These are phyloP conservation scores for Bradysia coprophila DNA, from an alignment of 1,140 invertebrate species.

Conservation along the genomic window DNA sequence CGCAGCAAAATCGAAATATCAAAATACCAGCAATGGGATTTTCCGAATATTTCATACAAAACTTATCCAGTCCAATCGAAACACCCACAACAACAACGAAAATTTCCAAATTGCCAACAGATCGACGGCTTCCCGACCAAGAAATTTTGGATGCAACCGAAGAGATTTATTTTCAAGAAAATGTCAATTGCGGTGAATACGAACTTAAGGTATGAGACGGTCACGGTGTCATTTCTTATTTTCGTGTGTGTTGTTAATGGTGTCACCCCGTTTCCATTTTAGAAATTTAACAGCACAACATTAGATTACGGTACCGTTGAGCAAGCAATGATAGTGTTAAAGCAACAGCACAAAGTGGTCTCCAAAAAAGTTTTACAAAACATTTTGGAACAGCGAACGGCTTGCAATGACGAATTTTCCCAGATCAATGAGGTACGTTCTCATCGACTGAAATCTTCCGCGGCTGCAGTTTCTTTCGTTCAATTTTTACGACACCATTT, in stretches of 20 bases:
- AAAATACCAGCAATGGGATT: constrained; percentile 35
- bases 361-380: constrained; percentile 80
- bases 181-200: constrained; percentile 44
- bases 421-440: constrained; percentile 42
- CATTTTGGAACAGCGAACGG: constrained; percentile 73
- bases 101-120: constrained; percentile 10
- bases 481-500: no score
- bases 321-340: constrained; percentile 40
- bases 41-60: constrained; percentile 27
- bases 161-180: constrained; percentile 40
- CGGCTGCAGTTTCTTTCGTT: background rate
- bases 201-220: constrained; percentile 34
- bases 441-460: no score
- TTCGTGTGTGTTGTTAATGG: background rate
- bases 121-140: constrained; percentile 35
- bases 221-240: constrained; percentile 1
- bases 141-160: constrained; percentile 55
- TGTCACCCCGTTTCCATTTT: constrained; percentile 7
- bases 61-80: constrained; percentile 9
- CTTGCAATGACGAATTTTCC: constrained; percentile 67
- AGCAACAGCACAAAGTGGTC: constrained; percentile 64
- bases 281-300: constrained; percentile 36
- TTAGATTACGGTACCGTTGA: constrained; percentile 48
- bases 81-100: constrained; percentile 6
- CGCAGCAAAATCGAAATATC: constrained; percentile 18